Conservation (phyloP, 2,113 vertebrate species). For the Coturnix japonica region DNA sequence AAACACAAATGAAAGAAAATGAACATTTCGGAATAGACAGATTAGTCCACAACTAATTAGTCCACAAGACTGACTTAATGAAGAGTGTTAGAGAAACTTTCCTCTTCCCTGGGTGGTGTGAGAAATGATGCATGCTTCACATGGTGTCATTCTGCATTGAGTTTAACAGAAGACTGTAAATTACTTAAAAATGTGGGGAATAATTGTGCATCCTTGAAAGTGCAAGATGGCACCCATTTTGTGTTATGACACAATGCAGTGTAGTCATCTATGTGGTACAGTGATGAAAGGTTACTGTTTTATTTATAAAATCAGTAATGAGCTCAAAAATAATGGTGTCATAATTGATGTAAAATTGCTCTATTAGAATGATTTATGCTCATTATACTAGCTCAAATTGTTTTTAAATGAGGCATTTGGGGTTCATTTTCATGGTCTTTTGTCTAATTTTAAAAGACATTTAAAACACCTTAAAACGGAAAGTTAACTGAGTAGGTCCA, state of each 20-base stretch:
- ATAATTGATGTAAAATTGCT: conserved; percentile 70
- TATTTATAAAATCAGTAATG: conserved; percentile 66
- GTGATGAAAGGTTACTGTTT: conserved; percentile 55
- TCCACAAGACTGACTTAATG: not conserved
- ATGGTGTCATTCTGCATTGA: not conserved
- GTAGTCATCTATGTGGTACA: not conserved
- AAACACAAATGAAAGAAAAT: not conserved
- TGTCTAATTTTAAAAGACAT: conserved; percentile 63
- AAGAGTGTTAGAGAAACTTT: not conserved
- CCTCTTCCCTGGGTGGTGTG: not conserved
- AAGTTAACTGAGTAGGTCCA: conserved; percentile 32
- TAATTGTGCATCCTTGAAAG: conserved; percentile 16
- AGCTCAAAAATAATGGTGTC: conserved; percentile 60
- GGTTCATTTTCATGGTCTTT: conserved; percentile 26
- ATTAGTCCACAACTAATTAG: not conserved
- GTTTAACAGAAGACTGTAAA: not conserved
- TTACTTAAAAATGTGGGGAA: not conserved
- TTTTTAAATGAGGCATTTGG: conserved; percentile 61
- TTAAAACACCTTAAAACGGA: conserved; percentile 50
- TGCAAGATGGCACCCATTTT: not conserved
- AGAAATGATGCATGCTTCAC: not conserved
- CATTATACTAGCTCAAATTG: conserved; percentile 59
- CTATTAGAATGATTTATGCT: conserved; percentile 69
- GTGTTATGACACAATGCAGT: not conserved
- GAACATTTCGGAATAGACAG: not conserved